Conservation (phyloP, 2,113 vertebrate genomes). For the Osmerus eperlanus region DNA sequence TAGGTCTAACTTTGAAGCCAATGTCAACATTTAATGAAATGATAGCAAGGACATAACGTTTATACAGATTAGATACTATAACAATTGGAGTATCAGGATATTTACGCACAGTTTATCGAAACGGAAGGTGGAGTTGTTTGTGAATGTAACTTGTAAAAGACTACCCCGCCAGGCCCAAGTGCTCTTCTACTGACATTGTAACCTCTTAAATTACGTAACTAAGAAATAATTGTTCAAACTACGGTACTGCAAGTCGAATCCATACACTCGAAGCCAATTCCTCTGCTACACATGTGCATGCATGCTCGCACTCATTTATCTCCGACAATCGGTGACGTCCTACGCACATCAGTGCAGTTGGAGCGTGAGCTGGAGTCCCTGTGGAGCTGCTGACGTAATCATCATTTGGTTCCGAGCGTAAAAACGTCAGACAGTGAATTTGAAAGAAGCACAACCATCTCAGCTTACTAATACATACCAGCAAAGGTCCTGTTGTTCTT, state of each 20-base stretch:
- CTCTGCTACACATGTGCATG: not conserved
- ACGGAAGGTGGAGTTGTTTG: too few species aligned
- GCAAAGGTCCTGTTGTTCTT: too few species aligned
- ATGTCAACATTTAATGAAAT: slow-evolving; percentile 21
- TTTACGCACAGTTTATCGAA: too few species aligned
- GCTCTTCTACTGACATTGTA: too few species aligned
- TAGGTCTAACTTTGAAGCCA: not conserved
- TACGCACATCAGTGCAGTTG: slow-evolving; percentile 54
- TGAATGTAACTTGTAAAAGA: too few species aligned
- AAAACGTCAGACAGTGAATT: slow-evolving; percentile 8
- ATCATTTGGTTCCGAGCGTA: slow-evolving; percentile 13
- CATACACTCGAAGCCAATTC: too few species aligned
- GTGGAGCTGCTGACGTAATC: slow-evolving; percentile 59
- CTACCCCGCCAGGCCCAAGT: too few species aligned
- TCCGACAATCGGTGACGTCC: slow-evolving; percentile 38
- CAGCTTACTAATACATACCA: too few species aligned
- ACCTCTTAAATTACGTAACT: too few species aligned
- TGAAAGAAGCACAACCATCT: not conserved
- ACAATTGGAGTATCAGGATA: not conserved
- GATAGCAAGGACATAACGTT: too few species aligned
- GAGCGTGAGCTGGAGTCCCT: slow-evolving; percentile 18
- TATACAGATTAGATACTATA: not conserved
- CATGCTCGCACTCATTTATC: not conserved
- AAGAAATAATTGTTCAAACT: too few species aligned
- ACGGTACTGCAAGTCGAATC: too few species aligned